A percentile compares a stretch with the other conserved stretches of the same genome.
These are phyloP conservation scores for Hiodon alosoides DNA, from an alignment of 2,113 vertebrate genomes.

Conservation along the genomic window DNA sequence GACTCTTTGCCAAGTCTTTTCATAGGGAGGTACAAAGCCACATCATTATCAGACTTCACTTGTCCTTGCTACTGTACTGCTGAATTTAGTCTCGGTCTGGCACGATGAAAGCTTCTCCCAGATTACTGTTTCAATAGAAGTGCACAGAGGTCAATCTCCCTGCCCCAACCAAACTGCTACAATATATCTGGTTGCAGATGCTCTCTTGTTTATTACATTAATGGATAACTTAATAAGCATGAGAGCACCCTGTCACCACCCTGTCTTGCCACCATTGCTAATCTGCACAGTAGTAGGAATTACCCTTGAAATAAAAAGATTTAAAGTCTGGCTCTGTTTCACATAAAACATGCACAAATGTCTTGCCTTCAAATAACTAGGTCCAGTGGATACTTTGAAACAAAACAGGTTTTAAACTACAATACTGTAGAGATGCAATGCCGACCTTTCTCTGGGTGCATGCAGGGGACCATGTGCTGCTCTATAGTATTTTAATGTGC, in stretches of 20 bases:
- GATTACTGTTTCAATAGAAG: not conserved
- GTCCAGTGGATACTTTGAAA: too few relatives aligned
- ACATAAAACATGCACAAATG: too few relatives aligned
- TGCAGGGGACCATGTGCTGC: not conserved
- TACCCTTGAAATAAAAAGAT: too few relatives aligned
- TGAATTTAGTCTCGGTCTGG: not conserved
- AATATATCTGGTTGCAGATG: not conserved
- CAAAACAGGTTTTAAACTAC: too few relatives aligned
- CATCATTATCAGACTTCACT: conserved; percentile 21
- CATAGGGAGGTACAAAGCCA: not conserved
- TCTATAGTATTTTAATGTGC: not conserved
- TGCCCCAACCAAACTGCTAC: not conserved
- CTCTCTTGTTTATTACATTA: not conserved
- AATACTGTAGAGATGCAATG: too few relatives aligned
- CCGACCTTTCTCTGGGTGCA: conserved; percentile 15
- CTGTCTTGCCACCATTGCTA: not conserved
- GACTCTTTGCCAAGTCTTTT: conserved; percentile 14
- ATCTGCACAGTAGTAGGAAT: too few relatives aligned
- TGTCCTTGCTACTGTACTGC: conserved; percentile 9
- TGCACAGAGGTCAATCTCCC: not conserved
- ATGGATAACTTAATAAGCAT: not conserved
- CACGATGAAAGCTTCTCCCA: not conserved
- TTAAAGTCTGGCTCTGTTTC: too few relatives aligned
- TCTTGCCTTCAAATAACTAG: too few relatives aligned
- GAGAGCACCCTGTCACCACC: not conserved